A percentile compares a stretch with the other conserved stretches of the same genome.
phyloP scores from a whole-genome alignment of 1,140 invertebrate genomes.

The Vollenhovia emeryi region DNA sequence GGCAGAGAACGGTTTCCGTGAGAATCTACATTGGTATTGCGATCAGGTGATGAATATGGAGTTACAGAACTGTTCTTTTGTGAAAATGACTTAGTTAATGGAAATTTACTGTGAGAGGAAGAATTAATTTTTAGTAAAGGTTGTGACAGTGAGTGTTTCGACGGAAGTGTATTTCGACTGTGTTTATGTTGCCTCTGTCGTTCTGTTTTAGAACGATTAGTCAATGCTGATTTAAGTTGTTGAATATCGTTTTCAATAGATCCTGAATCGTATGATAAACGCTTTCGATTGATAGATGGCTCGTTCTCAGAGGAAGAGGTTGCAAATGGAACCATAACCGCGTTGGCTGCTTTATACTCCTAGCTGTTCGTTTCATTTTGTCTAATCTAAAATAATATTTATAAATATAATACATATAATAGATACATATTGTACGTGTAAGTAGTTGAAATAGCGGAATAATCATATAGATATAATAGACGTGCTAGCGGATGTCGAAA shows the following conservation, averaged over 20 bases:
- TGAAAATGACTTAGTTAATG: neutral
- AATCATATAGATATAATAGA: no score
- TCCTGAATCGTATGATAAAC: neutral
- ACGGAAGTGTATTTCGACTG: neutral
- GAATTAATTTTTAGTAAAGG: neutral
- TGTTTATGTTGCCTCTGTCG: neutral
- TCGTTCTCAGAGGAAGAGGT: neutral
- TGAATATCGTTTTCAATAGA: neutral
- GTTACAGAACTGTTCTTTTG: neutral
- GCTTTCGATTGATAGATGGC: neutral
- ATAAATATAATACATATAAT: no score
- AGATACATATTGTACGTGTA: no score
- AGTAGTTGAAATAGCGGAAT: no score
- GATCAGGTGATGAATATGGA: neutral
- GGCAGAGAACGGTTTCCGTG: neutral
- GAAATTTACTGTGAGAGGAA: neutral
- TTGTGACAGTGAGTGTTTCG: neutral
- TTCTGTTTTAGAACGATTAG: neutral
- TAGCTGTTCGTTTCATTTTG: neutral
- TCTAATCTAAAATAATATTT: neutral
- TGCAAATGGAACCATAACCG: neutral
- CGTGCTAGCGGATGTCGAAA: no score
- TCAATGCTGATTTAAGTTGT: neutral
- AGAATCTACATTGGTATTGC: neutral
- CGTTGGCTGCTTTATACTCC: neutral